Percentiles rank a stretch among this genome's conserved stretches.
Conservation (phyloP, 1,140 invertebrate genomes). For the Rhynchophorus ferrugineus region DNA sequence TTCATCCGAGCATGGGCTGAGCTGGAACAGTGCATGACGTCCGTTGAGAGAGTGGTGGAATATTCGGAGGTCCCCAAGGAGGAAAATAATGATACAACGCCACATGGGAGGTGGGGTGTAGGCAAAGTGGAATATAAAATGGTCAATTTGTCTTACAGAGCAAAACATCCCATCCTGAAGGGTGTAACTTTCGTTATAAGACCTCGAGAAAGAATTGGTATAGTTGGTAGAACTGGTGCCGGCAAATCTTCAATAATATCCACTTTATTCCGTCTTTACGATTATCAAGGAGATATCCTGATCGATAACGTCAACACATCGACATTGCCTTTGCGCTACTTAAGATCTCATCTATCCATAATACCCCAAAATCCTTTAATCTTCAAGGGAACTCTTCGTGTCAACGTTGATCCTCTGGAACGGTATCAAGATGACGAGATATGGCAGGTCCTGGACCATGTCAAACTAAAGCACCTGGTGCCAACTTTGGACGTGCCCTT, state of each 20-base stretch:
- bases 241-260: conserved; percentile 75
- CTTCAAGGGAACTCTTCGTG: conserved; percentile 45
- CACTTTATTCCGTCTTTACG: conserved; percentile 57
- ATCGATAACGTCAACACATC: conserved; percentile 53
- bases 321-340: conserved; percentile 56
- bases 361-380: conserved; percentile 76
- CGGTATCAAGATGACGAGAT: conserved; percentile 40
- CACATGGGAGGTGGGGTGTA: conserved; percentile 60
- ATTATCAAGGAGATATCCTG: conserved; percentile 46
- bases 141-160: conserved; percentile 56
- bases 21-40: conserved; percentile 70
- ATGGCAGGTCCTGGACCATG: conserved; percentile 33
- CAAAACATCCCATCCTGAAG: conserved; percentile 58
- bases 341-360: conserved; percentile 70
- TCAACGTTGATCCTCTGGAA: conserved; percentile 57
- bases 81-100: conserved; percentile 35
- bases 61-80: conserved; percentile 50
- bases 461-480: conserved; percentile 18
- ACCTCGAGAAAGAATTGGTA: conserved; percentile 59
- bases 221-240: conserved; percentile 73
- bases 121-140: conserved; percentile 63
- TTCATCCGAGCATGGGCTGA: conserved; percentile 53
- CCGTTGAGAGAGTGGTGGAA: conserved; percentile 68
- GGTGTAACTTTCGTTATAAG: conserved; percentile 58
- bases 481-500: conserved; percentile 39